These are phyloP conservation scores for Nineta flava DNA, from an alignment of 2,888 invertebrate genomes.

Conservation along the genomic window DNA sequence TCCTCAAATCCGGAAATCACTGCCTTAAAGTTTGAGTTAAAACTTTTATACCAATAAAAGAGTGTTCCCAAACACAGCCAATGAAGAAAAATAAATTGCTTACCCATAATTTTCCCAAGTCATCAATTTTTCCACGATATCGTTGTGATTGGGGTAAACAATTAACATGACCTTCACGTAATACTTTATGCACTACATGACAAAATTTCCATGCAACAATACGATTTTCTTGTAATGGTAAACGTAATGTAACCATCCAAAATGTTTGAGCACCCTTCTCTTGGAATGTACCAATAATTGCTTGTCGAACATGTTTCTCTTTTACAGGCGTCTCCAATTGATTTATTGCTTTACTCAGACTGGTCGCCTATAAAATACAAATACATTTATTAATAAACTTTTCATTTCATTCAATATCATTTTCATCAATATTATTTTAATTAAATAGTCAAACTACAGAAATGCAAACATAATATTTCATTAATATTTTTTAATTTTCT, in stretches of 20 bases:
- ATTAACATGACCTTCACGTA: constrained; percentile 86
- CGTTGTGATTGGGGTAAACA: constrained; percentile 74
- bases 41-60: background rate
- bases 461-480: too few species aligned
- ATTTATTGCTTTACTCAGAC: constrained; percentile 88
- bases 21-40: background rate
- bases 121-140: constrained; percentile 62
- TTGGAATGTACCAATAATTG: constrained; percentile 88
- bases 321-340: constrained; percentile 85
- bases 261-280: constrained; percentile 83
- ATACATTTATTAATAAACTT: constrained; percentile 1
- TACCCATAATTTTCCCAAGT: constrained; percentile 87
- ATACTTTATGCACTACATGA: constrained; percentile 88
- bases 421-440: background rate
- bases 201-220: constrained; percentile 99
- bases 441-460: too few species aligned
- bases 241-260: constrained; percentile 54
- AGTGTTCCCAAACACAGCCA: background rate
- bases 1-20: too few species aligned
- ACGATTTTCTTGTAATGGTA: constrained; percentile 80
- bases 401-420: background rate
- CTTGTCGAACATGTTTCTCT: constrained; percentile 94
- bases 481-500: too few species aligned
- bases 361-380: constrained; percentile 48
- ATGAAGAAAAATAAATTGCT: constrained; percentile 10